Evolutionary conservation across 2,888 invertebrate species (phyloP).

Genomic region (Congeria kusceri): DNA sequence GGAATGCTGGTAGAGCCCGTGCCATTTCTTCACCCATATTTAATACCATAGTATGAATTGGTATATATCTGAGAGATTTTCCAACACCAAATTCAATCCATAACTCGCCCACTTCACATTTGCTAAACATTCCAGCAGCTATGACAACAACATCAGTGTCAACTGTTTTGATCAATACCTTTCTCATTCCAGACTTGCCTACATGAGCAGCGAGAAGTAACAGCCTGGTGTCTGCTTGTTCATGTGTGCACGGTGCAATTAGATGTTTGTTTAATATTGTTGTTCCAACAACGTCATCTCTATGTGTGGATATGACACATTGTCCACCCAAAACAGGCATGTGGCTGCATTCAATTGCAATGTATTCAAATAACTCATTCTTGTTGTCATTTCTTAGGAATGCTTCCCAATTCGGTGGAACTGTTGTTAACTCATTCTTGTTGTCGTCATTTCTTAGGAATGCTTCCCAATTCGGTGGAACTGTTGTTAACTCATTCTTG

Average conservation of each 20-base stretch:
- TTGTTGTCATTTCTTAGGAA: constrained; percentile 8
- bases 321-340: too few relatives aligned
- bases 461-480: constrained; percentile 15
- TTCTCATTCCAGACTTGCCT: constrained; percentile 8
- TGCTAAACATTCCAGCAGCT: background rate
- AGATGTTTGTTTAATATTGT: too few relatives aligned
- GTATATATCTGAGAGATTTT: constrained; percentile 47
- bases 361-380: background rate
- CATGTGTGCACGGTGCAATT: constrained; percentile 20
- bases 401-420: constrained; percentile 3
- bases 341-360: background rate
- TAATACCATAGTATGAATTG: constrained; percentile 48
- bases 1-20: constrained; percentile 55
- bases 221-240: constrained; percentile 4
- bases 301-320: too few relatives aligned
- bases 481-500: too few relatives aligned
- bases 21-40: constrained; percentile 44
- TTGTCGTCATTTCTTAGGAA: too few relatives aligned
- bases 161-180: constrained; percentile 38
- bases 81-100: constrained; percentile 63
- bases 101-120: constrained; percentile 38
- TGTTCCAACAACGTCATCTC: too few relatives aligned
- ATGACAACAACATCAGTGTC: constrained; percentile 59
- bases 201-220: constrained; percentile 1
- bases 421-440: too few relatives aligned